Base-by-base conservation (phyloP, 2,888 invertebrate species). In the Ligdia adustata region DNA sequence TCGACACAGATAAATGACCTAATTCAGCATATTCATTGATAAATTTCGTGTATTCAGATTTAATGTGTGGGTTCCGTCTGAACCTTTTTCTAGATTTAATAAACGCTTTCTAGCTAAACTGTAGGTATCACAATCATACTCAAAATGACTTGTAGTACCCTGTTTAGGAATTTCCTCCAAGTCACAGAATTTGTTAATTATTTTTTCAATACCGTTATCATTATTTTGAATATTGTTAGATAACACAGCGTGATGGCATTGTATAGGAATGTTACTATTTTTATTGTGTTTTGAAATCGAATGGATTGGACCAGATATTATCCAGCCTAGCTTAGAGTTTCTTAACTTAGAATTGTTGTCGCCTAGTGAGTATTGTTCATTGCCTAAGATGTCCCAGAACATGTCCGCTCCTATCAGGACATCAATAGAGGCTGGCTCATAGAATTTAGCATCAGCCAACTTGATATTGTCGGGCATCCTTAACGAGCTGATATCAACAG, bases 51-150 rank as follows among this genome's bases (percentile, higher is more conserved):
- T 63, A 60, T 37, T 58, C 35, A 1, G 1, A 0, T 20, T 62
- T 61, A 14, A 62, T 9, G 0, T 1, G 0, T 9, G 44, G 43
- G 33, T 56, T 48, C 9, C 31, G 22, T 13, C 24, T 54, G n/a
- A 63, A 57, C 4, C 50, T 16, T 52, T 52, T 57, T 62, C 57
- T 20, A 57, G 28, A 29, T 48, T 38, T 13, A 27, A 0, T 4
- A 66, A 55, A 4, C 60, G 55, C 35, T 38, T 44, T 44, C 38
- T 62, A n/a, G 65, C 60, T 44, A 60, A 7, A 1, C 38, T 11
- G 9, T 47, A 63, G 1, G 56, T 44, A 64, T 66, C 62, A 18
- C 63, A 64, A 2, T 7, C 9, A 4, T 34, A 44, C 4, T 62
- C 58, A 13, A 12, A 45, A 6, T 48, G 15, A 20, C 41, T 59